These are phyloP conservation scores for Diglossa brunneiventris DNA, from an alignment of 2,113 vertebrate genomes.

Conservation along the genomic window DNA sequence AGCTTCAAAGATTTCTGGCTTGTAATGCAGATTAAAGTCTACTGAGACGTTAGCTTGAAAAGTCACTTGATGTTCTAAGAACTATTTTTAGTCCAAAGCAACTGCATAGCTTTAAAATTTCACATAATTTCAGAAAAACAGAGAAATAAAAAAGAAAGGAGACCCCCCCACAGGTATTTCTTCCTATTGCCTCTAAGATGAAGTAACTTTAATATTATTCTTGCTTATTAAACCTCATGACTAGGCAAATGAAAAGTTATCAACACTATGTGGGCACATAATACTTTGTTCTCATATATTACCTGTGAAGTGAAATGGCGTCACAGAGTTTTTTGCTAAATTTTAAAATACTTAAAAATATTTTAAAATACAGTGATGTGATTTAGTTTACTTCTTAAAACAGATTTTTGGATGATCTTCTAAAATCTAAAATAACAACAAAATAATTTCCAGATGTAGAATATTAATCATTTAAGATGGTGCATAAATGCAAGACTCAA, in stretches of 20 bases:
- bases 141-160: not conserved
- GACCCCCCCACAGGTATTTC: not conserved
- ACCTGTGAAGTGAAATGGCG: not conserved
- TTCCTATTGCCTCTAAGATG: not conserved
- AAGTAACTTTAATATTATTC: not conserved
- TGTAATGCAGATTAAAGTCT: conserved; percentile 57
- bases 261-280: not conserved
- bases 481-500: not conserved
- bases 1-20: conserved; percentile 55
- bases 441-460: not conserved
- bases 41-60: conserved; percentile 40
- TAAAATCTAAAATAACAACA: not conserved
- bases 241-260: not conserved
- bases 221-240: not conserved
- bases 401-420: not conserved
- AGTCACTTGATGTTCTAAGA: conserved; percentile 19
- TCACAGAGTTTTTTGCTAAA: not conserved
- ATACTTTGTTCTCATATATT: not conserved
- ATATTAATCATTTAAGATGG: not conserved
- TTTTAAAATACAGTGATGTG: not conserved
- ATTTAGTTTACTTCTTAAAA: not conserved
- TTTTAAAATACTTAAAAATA: not conserved
- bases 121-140: not conserved
- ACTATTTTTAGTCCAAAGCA: conserved; percentile 46
- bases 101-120: not conserved